phyloP scores from a whole-genome alignment of 1,140 invertebrate species.

The Bombus superbus region DNA sequence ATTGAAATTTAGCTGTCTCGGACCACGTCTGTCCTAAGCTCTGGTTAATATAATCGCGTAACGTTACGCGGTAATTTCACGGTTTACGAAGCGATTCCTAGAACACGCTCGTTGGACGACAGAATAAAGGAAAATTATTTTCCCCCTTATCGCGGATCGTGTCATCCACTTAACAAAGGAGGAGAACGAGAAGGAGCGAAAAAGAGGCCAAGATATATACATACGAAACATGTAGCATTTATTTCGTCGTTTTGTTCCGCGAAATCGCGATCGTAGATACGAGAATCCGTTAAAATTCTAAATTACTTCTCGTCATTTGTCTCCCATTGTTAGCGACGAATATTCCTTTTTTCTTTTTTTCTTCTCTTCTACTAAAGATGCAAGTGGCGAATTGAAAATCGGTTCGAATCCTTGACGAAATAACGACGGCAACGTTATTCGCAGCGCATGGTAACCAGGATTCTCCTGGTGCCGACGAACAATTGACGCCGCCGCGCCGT shows the following conservation, averaged over 20 bases:
- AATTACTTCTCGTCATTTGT: background rate
- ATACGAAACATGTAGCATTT: background rate
- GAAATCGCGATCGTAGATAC: constrained; percentile 23
- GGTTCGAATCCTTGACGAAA: background rate
- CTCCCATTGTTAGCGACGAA: background rate
- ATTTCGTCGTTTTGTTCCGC: constrained; percentile 27
- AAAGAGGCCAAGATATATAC: background rate
- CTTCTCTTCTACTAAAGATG: no score
- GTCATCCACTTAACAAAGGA: background rate
- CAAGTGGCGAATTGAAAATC: background rate
- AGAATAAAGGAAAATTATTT: background rate
- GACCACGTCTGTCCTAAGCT: no score
- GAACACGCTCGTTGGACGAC: background rate
- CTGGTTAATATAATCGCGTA: no score
- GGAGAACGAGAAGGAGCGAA: background rate
- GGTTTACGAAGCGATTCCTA: no score
- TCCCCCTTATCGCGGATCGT: background rate
- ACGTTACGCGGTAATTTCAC: no score
- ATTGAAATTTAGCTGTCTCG: no score
- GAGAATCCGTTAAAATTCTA: background rate
- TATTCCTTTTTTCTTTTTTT: background rate
- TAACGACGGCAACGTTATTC: background rate
- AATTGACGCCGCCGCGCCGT: background rate
- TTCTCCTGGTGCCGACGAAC: background rate
- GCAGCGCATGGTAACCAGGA: background rate